A percentile compares a stretch with the other conserved stretches of the same genome.
phyloP scores from a whole-genome alignment of 2,797 vertebrate genomes.

The Etheostoma perlongum region DNA sequence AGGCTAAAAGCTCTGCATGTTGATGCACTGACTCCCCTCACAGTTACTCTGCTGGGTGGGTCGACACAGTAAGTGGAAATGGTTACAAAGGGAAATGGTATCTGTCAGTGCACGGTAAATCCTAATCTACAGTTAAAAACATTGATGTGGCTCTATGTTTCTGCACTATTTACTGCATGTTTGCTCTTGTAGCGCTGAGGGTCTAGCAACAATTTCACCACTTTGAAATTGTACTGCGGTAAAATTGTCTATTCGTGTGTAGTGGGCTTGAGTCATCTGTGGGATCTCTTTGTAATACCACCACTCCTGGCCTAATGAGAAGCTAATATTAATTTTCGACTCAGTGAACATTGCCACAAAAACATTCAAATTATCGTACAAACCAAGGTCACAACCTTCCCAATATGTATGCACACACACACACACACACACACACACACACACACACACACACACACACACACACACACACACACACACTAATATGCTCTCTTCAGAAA shows the following conservation, averaged over 20 bases:
- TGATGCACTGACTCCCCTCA: slow-evolving; percentile 42
- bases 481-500: background rate
- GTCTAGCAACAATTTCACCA: slow-evolving; percentile 23
- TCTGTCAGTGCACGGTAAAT: slow-evolving; percentile 40
- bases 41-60: slow-evolving; percentile 24
- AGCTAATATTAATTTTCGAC: slow-evolving; percentile 37
- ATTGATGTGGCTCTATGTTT: background rate
- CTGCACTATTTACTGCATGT: slow-evolving; percentile 23
- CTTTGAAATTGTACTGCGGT: slow-evolving; percentile 12
- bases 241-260: slow-evolving; percentile 22
- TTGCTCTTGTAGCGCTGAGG: background rate
- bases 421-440: background rate
- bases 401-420: background rate
- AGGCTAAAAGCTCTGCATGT: slow-evolving; percentile 57
- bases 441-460: no score
- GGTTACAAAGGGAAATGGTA: slow-evolving; percentile 28
- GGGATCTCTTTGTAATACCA: slow-evolving; percentile 25
- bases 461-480: no score
- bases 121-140: slow-evolving; percentile 39
- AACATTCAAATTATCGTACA: slow-evolving; percentile 26
- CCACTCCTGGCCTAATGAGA: slow-evolving; percentile 4
- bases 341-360: slow-evolving; percentile 17
- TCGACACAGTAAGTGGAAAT: slow-evolving; percentile 35
- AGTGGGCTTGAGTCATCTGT: slow-evolving; percentile 13
- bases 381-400: slow-evolving; percentile 18